Evolutionary conservation across 2,888 invertebrate species (phyloP).

Genomic region (Nipponacmea schrenckii): DNA sequence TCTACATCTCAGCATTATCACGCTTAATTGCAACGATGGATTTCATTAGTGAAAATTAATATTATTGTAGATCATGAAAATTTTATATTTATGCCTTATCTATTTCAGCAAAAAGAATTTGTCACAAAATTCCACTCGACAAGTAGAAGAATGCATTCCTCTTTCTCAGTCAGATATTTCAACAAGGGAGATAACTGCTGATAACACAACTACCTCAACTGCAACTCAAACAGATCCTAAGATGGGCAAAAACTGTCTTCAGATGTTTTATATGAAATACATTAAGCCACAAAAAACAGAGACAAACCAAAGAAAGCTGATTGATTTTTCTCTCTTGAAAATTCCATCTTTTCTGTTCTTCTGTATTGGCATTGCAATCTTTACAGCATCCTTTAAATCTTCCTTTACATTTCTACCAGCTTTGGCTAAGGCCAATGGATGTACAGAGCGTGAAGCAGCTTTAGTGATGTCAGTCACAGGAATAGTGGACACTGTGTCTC

Average conservation of each 20-base stretch:
- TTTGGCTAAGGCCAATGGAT: slow-evolving; percentile 42
- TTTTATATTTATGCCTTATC: background rate
- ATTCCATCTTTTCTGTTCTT: slow-evolving; percentile 32
- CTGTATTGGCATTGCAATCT: slow-evolving; percentile 33
- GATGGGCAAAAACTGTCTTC: background rate
- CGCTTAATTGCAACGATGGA: no score
- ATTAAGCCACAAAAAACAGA: background rate
- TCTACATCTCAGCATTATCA: no score
- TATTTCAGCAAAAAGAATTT: background rate
- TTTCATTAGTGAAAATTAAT: no score
- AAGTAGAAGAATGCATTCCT: background rate
- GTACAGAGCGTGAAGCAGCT: slow-evolving; percentile 42
- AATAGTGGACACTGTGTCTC: slow-evolving; percentile 41
- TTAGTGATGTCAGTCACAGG: slow-evolving; percentile 50
- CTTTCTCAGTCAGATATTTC: background rate
- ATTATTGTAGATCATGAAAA: no score
- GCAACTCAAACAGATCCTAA: background rate
- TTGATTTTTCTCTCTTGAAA: slow-evolving; percentile 30
- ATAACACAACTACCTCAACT: background rate
- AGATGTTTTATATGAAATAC: background rate
- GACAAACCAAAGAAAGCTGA: slow-evolving; percentile 14
- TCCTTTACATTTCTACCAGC: slow-evolving; percentile 52
- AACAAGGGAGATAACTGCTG: background rate
- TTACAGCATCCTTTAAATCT: slow-evolving; percentile 32
- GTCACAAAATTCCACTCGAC: background rate